Evolutionary conservation across 1,140 invertebrate genomes (phyloP).

Genomic region (Subanguina moxae): DNA sequence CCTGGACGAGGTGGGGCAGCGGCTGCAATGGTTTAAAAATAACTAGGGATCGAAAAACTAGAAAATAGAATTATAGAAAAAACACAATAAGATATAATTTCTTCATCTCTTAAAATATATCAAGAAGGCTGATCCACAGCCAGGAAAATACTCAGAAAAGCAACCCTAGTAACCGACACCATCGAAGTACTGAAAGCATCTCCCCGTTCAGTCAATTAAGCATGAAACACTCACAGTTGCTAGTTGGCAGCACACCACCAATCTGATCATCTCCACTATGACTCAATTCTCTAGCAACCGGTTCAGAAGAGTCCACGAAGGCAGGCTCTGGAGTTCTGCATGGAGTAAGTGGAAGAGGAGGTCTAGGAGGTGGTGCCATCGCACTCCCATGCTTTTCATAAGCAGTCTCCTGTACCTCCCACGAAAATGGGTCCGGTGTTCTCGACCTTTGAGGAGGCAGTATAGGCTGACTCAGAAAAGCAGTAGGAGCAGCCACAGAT

Average conservation of each 20-base stretch:
- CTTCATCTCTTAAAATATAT: too few species aligned
- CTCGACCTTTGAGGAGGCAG: constrained; percentile 29
- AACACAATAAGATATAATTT: too few species aligned
- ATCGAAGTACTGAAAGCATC: too few species aligned
- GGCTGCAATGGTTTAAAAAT: not conserved
- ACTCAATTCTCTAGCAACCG: not conserved
- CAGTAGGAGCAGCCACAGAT: constrained; percentile 7
- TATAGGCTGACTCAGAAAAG: constrained; percentile 20
- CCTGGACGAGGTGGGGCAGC: constrained; percentile 38
- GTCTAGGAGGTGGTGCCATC: constrained; percentile 2
- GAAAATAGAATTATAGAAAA: not conserved
- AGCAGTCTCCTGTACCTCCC: constrained; percentile 49
- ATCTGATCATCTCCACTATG: not conserved
- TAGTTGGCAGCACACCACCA: too few species aligned
- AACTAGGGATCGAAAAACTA: not conserved
- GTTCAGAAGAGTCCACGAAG: not conserved
- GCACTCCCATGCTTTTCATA: constrained; percentile 14
- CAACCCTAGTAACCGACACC: too few species aligned
- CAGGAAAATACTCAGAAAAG: too few species aligned
- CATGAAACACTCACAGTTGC: too few species aligned
- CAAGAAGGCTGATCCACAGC: too few species aligned
- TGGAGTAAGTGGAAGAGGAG: constrained; percentile 13
- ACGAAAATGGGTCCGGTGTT: constrained; percentile 48
- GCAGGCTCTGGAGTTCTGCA: constrained; percentile 12
- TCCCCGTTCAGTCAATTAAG: too few species aligned